Evolutionary conservation across 2,797 vertebrate genomes (phyloP).

Genomic region (Melanotaenia parkinsoni): DNA sequence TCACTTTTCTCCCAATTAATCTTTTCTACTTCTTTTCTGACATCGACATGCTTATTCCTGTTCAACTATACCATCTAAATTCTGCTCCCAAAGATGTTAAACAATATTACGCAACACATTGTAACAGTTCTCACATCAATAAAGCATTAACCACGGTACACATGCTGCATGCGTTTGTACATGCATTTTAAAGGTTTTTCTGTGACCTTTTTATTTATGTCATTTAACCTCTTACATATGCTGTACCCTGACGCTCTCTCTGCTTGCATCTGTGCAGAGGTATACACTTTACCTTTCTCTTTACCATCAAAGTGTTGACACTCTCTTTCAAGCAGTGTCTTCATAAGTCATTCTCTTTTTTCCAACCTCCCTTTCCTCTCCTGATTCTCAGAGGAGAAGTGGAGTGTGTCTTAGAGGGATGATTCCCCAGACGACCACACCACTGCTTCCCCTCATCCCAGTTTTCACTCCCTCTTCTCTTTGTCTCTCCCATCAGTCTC

Average conservation of each 20-base stretch:
- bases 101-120: not conserved
- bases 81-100: conserved; percentile 1
- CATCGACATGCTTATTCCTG: not conserved
- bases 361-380: conserved; percentile 46
- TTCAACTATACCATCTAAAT: not conserved
- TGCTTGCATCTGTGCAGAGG: conserved; percentile 34
- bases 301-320: conserved; percentile 75
- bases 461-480: conserved; percentile 31
- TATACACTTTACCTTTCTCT: conserved; percentile 27
- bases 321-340: conserved; percentile 74
- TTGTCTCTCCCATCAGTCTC: conserved; percentile 45
- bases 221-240: conserved; percentile 50
- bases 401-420: conserved; percentile 63
- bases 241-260: conserved; percentile 15
- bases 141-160: not conserved
- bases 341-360: conserved; percentile 80
- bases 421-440: conserved; percentile 64
- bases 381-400: conserved; percentile 67
- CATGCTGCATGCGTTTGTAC: conserved; percentile 6
- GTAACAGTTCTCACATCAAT: conserved; percentile 5
- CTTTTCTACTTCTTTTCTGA: not conserved
- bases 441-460: conserved; percentile 46
- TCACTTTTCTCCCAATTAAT: not conserved
- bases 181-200: conserved; percentile 26
- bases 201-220: conserved; percentile 33